These are phyloP conservation scores for Eira barbara DNA, from an alignment of 2,113 vertebrate species.

Conservation along the genomic window DNA sequence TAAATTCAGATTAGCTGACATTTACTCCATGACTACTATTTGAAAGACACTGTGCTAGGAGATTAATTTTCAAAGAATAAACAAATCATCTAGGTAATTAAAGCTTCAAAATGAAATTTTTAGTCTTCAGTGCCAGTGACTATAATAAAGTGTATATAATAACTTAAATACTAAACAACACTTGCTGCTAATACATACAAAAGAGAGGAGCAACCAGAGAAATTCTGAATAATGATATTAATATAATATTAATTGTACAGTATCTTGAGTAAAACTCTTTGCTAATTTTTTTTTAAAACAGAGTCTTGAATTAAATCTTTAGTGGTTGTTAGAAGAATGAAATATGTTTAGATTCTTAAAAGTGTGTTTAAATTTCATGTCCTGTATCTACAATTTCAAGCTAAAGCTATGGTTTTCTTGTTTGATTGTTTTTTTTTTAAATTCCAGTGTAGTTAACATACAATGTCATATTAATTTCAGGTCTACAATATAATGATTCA, in stretches of 20 bases:
- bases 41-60: neutral
- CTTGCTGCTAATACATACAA: neutral
- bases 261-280: neutral
- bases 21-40: neutral
- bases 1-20: constrained; percentile 19
- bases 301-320: neutral
- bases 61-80: constrained; percentile 43
- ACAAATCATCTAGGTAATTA: neutral
- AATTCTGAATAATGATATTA: neutral
- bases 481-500: neutral
- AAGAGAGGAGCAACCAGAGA: neutral
- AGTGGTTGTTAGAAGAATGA: neutral
- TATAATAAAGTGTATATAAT: constrained; percentile 9
- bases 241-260: neutral
- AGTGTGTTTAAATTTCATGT: neutral
- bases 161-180: constrained; percentile 21
- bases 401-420: neutral
- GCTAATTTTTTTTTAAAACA: neutral
- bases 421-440: neutral
- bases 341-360: neutral
- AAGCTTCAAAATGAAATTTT: constrained; percentile 37
- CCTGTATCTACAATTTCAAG: neutral
- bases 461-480: neutral
- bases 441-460: neutral
- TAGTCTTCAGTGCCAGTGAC: neutral